Evolutionary conservation across 2,888 invertebrate species (phyloP), one percentile per base, ranked within the genome.

Genomic region (Phortica magna): DNA sequence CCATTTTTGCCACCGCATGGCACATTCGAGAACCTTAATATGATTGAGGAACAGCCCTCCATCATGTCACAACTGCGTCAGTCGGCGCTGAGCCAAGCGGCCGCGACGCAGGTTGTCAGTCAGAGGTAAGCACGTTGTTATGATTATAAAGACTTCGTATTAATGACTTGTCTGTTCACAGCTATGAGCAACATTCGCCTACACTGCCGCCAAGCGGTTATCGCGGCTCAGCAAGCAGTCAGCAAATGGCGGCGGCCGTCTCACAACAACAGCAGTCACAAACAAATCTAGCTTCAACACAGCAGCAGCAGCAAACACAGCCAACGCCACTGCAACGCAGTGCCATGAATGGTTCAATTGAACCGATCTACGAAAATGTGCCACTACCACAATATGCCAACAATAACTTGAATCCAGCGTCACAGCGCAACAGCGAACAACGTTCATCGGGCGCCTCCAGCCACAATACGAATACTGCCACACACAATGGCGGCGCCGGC

Each of bases 301-400:
- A 43, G 9, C 68, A 68, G 42, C 42, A 68, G 39, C 78, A 92
- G 91, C 4, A 92, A 91, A 80, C 77, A 17, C 80, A 78, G 67
- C 82, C 84, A 6, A 82, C 92, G 84, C 84, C 88, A 0, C 43
- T 91, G 48, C 91, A 93, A 88, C 88, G 92, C 22, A 93, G 89
- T 71, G 84, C 88, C 2, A 88, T 90, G 92, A 94, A 85, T 80
- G 94, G 82, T 92, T 95, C 80, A 79, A 95, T 94, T 14, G 96
- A 96, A 88, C 96, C 96, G 0, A 96, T 96, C 80, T 96, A 96
- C 89, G 96, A 96, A 87, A 96, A 96, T 89, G 95, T 96, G 7
- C 96, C 96, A 0, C 89, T 95, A 42, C 95, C 95, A 0, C 88
- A 90, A 43, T 85, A 90, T 6, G 83, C 87, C 5, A 84, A 81